Evolutionary conservation across 2,888 invertebrate species (phyloP).

Genomic region (Deroplatys truncata): DNA sequence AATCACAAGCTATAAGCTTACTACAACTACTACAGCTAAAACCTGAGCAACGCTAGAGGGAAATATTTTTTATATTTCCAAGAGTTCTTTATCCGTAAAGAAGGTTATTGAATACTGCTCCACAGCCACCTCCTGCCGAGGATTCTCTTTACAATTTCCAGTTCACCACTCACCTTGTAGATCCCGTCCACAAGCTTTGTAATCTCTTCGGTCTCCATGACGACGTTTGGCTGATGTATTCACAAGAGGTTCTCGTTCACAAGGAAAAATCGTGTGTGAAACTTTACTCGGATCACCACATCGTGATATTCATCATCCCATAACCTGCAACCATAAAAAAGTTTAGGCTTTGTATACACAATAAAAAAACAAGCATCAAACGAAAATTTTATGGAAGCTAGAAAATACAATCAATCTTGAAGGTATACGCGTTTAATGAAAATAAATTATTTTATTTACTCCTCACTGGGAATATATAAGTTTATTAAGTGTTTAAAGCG

Average conservation of each 20-base stretch:
- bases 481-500: too few species aligned
- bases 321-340: background rate
- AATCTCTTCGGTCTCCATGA: slow-evolving; percentile 83
- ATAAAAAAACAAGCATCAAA: too few species aligned
- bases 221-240: background rate
- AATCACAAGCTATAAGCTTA: too few species aligned
- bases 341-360: too few species aligned
- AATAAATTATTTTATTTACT: too few species aligned
- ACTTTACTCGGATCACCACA: background rate
- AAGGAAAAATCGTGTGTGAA: background rate
- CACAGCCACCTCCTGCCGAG: too few species aligned
- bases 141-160: background rate
- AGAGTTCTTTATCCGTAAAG: background rate
- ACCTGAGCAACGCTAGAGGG: background rate
- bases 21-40: too few species aligned
- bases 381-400: too few species aligned
- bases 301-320: background rate
- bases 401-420: too few species aligned
- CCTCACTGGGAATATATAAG: too few species aligned
- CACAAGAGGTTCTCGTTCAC: background rate
- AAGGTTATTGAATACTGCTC: background rate
- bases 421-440: too few species aligned
- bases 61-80: background rate
- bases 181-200: slow-evolving; percentile 87
- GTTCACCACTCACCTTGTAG: slow-evolving; percentile 66